These are phyloP conservation scores for Carcina quercana DNA, from an alignment of 2,888 invertebrate species.

Conservation along the genomic window DNA sequence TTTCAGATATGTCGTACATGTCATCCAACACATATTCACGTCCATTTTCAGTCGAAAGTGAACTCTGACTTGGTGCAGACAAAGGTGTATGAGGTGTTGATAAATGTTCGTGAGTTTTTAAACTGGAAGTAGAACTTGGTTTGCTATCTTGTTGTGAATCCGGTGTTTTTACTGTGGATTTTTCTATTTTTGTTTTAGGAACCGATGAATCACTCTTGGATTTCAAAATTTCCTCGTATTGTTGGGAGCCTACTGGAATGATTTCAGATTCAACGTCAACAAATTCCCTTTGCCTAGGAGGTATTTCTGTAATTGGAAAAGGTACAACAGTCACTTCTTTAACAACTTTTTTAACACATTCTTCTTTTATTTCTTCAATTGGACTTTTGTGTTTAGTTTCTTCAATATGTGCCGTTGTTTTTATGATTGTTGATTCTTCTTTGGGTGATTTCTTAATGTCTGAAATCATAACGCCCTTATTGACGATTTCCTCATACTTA, in stretches of 20 bases:
- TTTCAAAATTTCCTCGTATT: slow-evolving; percentile 67
- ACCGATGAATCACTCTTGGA: slow-evolving; percentile 68
- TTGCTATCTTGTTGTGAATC: slow-evolving; percentile 65
- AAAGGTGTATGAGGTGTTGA: slow-evolving; percentile 76
- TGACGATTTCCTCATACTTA: slow-evolving; percentile 60
- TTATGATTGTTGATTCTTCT: slow-evolving; percentile 34
- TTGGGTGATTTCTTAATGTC: slow-evolving; percentile 39
- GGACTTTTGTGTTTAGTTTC: slow-evolving; percentile 29
- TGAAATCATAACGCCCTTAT: slow-evolving; percentile 47
- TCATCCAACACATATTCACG: slow-evolving; percentile 77
- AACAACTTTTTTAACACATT: slow-evolving; percentile 47
- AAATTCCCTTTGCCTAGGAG: slow-evolving; percentile 65
- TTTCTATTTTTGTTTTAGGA: slow-evolving; percentile 64
- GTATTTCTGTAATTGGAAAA: slow-evolving; percentile 57
- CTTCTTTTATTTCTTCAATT: slow-evolving; percentile 37
- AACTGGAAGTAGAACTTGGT: slow-evolving; percentile 74
- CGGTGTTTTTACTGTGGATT: slow-evolving; percentile 50
- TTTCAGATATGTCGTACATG: slow-evolving; percentile 73
- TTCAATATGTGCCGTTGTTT: slow-evolving; percentile 30
- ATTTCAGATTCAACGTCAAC: slow-evolving; percentile 65
- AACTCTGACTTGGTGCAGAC: slow-evolving; percentile 78
- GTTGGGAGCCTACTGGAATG: slow-evolving; percentile 53
- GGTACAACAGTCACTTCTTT: slow-evolving; percentile 56
- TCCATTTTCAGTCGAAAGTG: slow-evolving; percentile 78
- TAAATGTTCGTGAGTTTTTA: slow-evolving; percentile 68